Conservation (phyloP, 2,113 vertebrate genomes). For the Carlito syrichta region DNA sequence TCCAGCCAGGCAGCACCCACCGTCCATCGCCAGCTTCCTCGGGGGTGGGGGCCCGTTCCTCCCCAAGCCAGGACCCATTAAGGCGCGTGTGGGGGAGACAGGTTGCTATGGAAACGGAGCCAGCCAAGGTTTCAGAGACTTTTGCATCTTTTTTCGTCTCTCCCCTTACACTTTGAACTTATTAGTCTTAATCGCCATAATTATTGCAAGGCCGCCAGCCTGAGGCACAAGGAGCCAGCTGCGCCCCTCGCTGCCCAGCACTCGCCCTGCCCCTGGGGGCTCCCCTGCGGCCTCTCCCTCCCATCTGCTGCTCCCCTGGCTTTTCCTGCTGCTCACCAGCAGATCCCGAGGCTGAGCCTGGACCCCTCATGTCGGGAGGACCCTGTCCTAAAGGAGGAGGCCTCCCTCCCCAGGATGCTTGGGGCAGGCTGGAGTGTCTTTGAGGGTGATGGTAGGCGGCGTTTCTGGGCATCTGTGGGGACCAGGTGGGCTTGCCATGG, state of each 20-base stretch:
- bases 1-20: neutral
- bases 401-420: neutral
- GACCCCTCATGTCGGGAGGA: neutral
- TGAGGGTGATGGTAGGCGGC: too few relatives aligned
- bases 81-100: neutral
- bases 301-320: neutral
- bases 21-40: neutral
- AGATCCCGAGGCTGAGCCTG: accelerated
- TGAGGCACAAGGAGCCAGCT: neutral
- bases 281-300: neutral
- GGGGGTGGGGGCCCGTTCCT: neutral
- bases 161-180: constrained; percentile 59
- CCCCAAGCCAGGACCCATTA: constrained; percentile 11
- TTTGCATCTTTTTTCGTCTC: neutral
- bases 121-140: constrained; percentile 24
- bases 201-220: neutral
- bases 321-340: neutral
- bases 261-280: neutral
- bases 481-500: accelerated
- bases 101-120: constrained; percentile 75
- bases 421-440: too few relatives aligned
- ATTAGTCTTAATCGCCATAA: constrained; percentile 76
- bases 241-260: neutral
- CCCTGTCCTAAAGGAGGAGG: neutral
- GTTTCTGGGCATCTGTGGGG: neutral